A percentile compares a stretch with the other conserved stretches of the same genome.
Conservation (phyloP, 2,113 vertebrate genomes). For the Lepus europaeus region DNA sequence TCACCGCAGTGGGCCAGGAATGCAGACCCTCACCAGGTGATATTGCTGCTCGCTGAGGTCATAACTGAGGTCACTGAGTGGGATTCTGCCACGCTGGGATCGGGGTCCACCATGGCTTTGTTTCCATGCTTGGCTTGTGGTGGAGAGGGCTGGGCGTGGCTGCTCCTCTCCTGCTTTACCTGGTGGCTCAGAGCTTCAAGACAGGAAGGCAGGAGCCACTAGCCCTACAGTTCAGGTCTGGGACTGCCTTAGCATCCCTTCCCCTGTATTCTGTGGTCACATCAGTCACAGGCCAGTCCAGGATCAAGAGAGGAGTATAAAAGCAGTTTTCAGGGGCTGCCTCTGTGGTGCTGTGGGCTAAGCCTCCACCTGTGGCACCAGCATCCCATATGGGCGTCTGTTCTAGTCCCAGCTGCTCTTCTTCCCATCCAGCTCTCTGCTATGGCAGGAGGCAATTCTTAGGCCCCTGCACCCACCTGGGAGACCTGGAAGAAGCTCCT, state of each 20-base stretch:
- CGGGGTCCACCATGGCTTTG: not conserved
- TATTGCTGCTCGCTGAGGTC: not conserved
- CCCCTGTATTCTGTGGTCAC: not conserved
- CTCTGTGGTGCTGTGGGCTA: too few species aligned
- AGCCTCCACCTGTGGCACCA: too few species aligned
- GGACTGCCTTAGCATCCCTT: not conserved
- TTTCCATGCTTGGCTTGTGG: not conserved
- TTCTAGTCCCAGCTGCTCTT: too few species aligned
- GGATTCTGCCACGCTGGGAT: not conserved
- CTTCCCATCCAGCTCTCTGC: too few species aligned
- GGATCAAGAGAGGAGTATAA: not conserved
- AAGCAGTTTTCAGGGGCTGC: not conserved
- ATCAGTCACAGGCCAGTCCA: not conserved
- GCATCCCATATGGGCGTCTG: too few species aligned
- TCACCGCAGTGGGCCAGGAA: not conserved
- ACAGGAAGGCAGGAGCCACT: not conserved
- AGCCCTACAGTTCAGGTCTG: not conserved
- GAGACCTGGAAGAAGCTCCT: too few species aligned
- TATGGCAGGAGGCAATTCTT: too few species aligned
- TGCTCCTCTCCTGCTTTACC: not conserved
- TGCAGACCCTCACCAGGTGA: not conserved
- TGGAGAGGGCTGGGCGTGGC: not conserved
- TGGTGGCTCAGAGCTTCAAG: not conserved
- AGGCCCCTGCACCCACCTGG: too few species aligned
- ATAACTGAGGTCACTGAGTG: not conserved